A percentile compares a stretch with the other conserved stretches of the same genome.
These are phyloP conservation scores for Cabera pusaria DNA, from an alignment of 2,888 invertebrate genomes.

Conservation along the genomic window DNA sequence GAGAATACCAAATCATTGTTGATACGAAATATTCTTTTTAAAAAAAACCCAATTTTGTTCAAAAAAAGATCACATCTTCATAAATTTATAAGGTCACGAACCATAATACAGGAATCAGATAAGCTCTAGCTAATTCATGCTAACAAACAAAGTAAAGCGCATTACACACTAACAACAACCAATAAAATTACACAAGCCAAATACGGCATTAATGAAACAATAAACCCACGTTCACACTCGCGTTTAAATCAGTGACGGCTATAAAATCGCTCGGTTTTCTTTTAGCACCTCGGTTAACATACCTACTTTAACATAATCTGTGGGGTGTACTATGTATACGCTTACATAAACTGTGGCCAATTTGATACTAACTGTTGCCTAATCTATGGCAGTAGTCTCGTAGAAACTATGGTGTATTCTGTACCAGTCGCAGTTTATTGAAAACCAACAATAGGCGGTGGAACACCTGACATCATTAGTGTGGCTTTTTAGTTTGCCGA, in stretches of 20 bases:
- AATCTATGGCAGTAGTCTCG: constrained; percentile 6
- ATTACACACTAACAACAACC: constrained; percentile 8
- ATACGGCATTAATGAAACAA: constrained; percentile 34
- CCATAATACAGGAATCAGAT: neutral
- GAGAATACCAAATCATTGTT: too few species aligned
- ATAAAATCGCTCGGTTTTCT: constrained; percentile 62
- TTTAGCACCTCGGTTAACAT: constrained; percentile 53
- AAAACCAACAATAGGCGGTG: constrained; percentile 59
- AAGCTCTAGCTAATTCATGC: neutral
- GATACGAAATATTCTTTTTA: too few species aligned
- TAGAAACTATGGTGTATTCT: constrained; percentile 14
- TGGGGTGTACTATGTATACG: neutral
- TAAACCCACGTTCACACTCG: constrained; percentile 49
- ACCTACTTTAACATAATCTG: constrained; percentile 5
- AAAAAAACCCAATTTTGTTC: too few species aligned
- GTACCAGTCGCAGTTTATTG: constrained; percentile 34
- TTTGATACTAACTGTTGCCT: constrained; percentile 1
- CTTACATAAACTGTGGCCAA: neutral
- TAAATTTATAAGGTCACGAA: too few species aligned
- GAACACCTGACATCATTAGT: constrained; percentile 59
- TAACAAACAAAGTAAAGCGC: constrained; percentile 11
- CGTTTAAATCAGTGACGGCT: constrained; percentile 58
- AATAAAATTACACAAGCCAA: constrained; percentile 22
- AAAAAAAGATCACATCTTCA: too few species aligned
- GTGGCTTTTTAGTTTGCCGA: constrained; percentile 53